phyloP scores from a whole-genome alignment of 2,888 invertebrate genomes.

The Strigamia transsilvanica region DNA sequence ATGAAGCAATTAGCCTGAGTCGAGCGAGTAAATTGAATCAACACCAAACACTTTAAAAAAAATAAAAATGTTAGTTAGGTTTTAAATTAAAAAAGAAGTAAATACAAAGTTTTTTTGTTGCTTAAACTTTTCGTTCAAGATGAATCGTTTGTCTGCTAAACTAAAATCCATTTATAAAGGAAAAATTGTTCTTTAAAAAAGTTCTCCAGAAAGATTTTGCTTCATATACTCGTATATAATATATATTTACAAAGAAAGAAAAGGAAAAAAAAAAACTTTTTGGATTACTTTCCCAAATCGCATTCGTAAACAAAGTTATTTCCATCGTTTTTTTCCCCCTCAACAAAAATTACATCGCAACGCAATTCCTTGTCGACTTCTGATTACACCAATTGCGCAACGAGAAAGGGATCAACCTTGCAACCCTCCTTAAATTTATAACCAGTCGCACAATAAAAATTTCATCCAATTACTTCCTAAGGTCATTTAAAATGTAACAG shows the following conservation, averaged over 20 bases:
- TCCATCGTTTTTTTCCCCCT: background rate
- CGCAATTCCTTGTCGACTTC: constrained; percentile 21
- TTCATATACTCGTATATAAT: too few relatives aligned
- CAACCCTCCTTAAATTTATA: constrained; percentile 21
- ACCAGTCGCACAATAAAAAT: constrained; percentile 25
- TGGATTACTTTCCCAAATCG: constrained; percentile 1
- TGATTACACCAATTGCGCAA: constrained; percentile 26
- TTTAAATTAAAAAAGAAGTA: too few relatives aligned
- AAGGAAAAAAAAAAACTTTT: background rate
- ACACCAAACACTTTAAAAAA: background rate
- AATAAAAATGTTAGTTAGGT: too few relatives aligned
- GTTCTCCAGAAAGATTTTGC: too few relatives aligned
- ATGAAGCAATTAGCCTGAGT: too few relatives aligned
- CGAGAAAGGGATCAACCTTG: constrained; percentile 16
- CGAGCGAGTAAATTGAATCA: too few relatives aligned
- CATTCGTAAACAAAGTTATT: constrained; percentile 21
- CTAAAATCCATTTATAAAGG: background rate
- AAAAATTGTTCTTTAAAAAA: background rate
- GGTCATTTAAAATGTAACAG: constrained; percentile 30
- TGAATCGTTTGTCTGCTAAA: background rate
- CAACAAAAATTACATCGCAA: constrained; percentile 14
- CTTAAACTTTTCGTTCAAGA: background rate
- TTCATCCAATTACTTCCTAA: constrained; percentile 30
- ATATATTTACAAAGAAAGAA: background rate
- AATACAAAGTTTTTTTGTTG: background rate